Conservation (phyloP, 2,888 invertebrate genomes). For the Synanthedon tipuliformis region DNA sequence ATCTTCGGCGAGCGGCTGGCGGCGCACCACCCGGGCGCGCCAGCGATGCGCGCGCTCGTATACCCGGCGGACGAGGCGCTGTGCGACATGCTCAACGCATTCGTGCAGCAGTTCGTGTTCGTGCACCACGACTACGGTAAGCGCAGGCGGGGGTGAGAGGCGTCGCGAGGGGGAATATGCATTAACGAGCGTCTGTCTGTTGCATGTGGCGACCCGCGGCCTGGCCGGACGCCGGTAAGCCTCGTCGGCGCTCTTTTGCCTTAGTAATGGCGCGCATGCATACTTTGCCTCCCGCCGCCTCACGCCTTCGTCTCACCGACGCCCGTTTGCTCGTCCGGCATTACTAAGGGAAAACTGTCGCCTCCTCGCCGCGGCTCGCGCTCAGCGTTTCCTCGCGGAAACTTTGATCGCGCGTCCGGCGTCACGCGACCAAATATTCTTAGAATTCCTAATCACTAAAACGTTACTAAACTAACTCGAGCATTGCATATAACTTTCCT, state of each 20-base stretch:
- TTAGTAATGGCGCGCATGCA: conserved; percentile 63
- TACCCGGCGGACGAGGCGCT: conserved; percentile 84
- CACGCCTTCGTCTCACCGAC: conserved; percentile 11
- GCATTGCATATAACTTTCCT: too few relatives aligned
- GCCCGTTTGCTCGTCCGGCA: conserved; percentile 24
- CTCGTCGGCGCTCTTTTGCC: conserved; percentile 44
- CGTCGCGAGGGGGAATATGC: not conserved
- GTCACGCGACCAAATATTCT: too few relatives aligned
- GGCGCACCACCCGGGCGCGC: conserved; percentile 45
- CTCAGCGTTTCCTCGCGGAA: too few relatives aligned
- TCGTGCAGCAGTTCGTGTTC: conserved; percentile 94
- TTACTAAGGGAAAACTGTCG: conserved; percentile 67
- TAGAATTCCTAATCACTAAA: too few relatives aligned
- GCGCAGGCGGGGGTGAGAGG: not conserved
- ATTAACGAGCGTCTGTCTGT: conserved; percentile 1
- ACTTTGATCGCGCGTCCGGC: too few relatives aligned
- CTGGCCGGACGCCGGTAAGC: conserved; percentile 43
- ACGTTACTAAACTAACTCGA: too few relatives aligned
- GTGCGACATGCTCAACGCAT: conserved; percentile 86
- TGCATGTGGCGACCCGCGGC: conserved; percentile 36
- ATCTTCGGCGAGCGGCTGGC: conserved; percentile 89
- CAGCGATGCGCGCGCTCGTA: conserved; percentile 57
- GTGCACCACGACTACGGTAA: conserved; percentile 90
- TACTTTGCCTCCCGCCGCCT: conserved; percentile 49
- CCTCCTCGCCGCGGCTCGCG: conserved; percentile 29